Base-by-base conservation (phyloP, 1,140 invertebrate genomes). In the Neodiprion lecontei region DNA sequence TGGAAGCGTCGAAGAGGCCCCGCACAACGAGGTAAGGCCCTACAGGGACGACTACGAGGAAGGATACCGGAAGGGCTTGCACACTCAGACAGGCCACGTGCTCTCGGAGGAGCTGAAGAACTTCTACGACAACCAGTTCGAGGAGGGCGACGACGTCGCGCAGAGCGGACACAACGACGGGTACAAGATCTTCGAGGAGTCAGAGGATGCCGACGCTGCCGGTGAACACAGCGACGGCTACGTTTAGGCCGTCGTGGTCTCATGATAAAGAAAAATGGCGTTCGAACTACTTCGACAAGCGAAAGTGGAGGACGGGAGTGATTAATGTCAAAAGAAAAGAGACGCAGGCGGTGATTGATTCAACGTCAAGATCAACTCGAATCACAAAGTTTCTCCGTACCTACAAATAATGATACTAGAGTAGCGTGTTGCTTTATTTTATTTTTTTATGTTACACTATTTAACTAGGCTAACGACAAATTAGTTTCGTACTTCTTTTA, bases 101-200 rank as follows among this genome's bases (percentile, higher is more conserved):
- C 78, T 82, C 17, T 74, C 79, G 9, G 82, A 82, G 21, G 80
- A 86, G 10, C 66, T 79, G 1, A 82, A 78, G 1, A 82, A 87
- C 61, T 88, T 84, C 72, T 86, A 85, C 53, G 80, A 83, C 0
- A 75, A 81, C 48, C 83, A 82, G 14, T 77, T 80, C 28, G 82
- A 87, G 2, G 82, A 87, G 14, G 79, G 78, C 1, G 85, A 89
- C 71, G 86, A 89, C 1, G 85, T 82, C 0, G 89, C 89, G 70
- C 80, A 87, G 49, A 86, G 84, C 0, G 86, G 85, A 8, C 86
- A 89, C 1, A 81, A 80, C 1, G 85, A 88, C 4, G 86, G 70
- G 9, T 76, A 23, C 9, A 70, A 76, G 53, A 61, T 12, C n/a
- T 50, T 40, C 14, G 75, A 14, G 66, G 70, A 4, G 72, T 77